phyloP scores from a whole-genome alignment of 1,140 invertebrate species.

The Tachypleus tridentatus region DNA sequence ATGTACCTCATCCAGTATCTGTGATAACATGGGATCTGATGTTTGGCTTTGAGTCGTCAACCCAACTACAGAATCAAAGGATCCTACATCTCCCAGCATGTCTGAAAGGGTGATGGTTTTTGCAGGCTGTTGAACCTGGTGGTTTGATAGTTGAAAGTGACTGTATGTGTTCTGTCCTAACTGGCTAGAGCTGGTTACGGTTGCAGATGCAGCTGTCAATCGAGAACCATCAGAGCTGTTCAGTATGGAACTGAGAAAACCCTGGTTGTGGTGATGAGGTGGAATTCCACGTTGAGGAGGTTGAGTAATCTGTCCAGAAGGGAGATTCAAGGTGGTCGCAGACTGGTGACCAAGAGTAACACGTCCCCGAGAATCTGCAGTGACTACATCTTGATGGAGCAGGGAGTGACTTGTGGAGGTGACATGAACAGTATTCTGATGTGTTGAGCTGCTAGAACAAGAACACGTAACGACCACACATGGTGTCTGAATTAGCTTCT shows the following conservation, averaged over 20 bases:
- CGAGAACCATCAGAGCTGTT: background rate
- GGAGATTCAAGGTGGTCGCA: background rate
- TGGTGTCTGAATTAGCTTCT: conserved; percentile 26
- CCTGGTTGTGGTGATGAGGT: conserved; percentile 7
- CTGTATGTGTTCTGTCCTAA: conserved; percentile 2
- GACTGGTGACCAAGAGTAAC: conserved; percentile 11
- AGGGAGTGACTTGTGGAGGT: background rate
- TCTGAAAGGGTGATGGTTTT: conserved; percentile 7
- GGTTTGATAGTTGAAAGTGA: conserved; percentile 6
- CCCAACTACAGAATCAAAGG: background rate
- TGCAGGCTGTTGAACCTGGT: conserved; percentile 4
- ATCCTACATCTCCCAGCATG: background rate
- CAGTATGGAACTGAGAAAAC: background rate
- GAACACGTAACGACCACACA: no score
- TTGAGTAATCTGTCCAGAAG: conserved; percentile 4
- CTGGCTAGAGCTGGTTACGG: background rate
- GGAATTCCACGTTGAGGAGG: background rate
- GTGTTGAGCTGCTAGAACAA: no score
- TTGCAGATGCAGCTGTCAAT: background rate
- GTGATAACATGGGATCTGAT: conserved; percentile 58
- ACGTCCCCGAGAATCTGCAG: conserved; percentile 14
- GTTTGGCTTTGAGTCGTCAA: conserved; percentile 32
- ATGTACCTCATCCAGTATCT: conserved; percentile 61
- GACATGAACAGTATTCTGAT: no score
- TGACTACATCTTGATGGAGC: conserved; percentile 16